Evolutionary conservation across 1,140 invertebrate species (phyloP).

Genomic region (Drosophila yakuba): DNA sequence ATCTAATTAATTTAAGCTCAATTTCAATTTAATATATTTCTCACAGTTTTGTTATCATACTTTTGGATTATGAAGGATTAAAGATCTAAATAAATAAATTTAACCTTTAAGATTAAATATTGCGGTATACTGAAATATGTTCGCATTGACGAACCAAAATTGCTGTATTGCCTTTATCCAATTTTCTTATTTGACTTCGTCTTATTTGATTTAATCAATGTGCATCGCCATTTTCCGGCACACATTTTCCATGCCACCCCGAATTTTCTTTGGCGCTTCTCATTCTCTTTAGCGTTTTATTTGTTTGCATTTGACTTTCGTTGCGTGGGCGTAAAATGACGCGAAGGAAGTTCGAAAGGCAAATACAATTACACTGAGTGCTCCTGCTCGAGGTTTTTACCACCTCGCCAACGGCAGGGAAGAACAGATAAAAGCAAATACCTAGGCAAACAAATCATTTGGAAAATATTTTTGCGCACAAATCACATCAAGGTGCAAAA

Average conservation of each 20-base stretch:
- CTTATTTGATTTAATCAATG: slow-evolving; percentile 78
- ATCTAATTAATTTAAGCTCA: neutral
- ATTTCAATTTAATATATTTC: neutral
- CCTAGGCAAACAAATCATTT: slow-evolving; percentile 79
- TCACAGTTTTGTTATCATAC: neutral
- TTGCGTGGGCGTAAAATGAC: slow-evolving; percentile 58
- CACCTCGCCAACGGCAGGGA: slow-evolving; percentile 13
- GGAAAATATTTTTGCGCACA: slow-evolving; percentile 75
- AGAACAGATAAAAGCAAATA: slow-evolving; percentile 76
- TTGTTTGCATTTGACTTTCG: slow-evolving; percentile 78
- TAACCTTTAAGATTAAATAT: neutral
- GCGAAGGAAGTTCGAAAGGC: slow-evolving; percentile 73
- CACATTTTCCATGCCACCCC: slow-evolving; percentile 17
- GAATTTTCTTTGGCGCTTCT: slow-evolving; percentile 26
- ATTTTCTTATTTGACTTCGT: slow-evolving; percentile 67
- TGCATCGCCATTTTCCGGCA: slow-evolving; percentile 41
- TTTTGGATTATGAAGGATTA: neutral
- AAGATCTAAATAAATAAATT: neutral
- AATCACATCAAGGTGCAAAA: slow-evolving; percentile 80
- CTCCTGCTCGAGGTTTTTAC: slow-evolving; percentile 43
- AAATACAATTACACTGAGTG: slow-evolving; percentile 80
- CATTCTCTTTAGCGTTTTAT: slow-evolving; percentile 66
- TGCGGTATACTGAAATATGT: slow-evolving; percentile 12
- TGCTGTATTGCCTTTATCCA: slow-evolving; percentile 62
- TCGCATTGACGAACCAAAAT: slow-evolving; percentile 32